A percentile compares a stretch with the other conserved stretches of the same genome.
These are phyloP conservation scores for Hypomecis punctinalis DNA, from an alignment of 2,888 invertebrate species.

Conservation along the genomic window DNA sequence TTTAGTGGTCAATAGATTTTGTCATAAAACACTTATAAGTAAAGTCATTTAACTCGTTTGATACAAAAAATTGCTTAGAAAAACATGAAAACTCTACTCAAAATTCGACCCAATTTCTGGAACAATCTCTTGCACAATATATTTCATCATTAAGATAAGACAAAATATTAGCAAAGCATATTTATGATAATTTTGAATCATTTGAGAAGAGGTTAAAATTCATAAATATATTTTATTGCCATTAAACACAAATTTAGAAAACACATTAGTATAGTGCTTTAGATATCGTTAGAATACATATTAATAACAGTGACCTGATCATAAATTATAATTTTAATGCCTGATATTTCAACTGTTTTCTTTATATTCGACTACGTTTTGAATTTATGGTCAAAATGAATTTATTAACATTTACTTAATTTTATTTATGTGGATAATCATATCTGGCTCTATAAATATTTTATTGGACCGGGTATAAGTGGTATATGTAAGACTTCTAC, in stretches of 20 bases:
- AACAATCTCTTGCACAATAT: slow-evolving; percentile 13
- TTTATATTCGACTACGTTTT: slow-evolving; percentile 14
- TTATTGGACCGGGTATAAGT: slow-evolving; percentile 7
- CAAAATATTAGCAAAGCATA: slow-evolving; percentile 18
- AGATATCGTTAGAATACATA: slow-evolving; percentile 32
- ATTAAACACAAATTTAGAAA: slow-evolving; percentile 30
- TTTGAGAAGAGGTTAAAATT: slow-evolving; percentile 22
- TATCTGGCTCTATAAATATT: slow-evolving; percentile 1
- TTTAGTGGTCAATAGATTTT: too few relatives aligned
- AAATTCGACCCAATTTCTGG: not conserved
- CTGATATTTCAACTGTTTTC: slow-evolving; percentile 28
- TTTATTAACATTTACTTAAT: slow-evolving; percentile 23
- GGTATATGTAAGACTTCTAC: not conserved
- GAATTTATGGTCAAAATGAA: slow-evolving; percentile 22
- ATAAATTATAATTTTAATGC: slow-evolving; percentile 29
- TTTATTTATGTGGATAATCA: slow-evolving; percentile 12
- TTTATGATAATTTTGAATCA: slow-evolving; percentile 31
- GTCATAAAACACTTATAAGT: too few relatives aligned
- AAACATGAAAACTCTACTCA: not conserved
- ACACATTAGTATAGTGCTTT: slow-evolving; percentile 30
- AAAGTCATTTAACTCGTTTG: not conserved
- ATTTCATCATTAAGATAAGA: slow-evolving; percentile 23
- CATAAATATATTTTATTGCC: slow-evolving; percentile 33
- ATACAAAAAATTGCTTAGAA: not conserved
- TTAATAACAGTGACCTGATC: slow-evolving; percentile 32